Evolutionary conservation across 2,797 vertebrate genomes (phyloP), one percentile per base, ranked within the genome.

Genomic region (Uromys caudimaculatus): DNA sequence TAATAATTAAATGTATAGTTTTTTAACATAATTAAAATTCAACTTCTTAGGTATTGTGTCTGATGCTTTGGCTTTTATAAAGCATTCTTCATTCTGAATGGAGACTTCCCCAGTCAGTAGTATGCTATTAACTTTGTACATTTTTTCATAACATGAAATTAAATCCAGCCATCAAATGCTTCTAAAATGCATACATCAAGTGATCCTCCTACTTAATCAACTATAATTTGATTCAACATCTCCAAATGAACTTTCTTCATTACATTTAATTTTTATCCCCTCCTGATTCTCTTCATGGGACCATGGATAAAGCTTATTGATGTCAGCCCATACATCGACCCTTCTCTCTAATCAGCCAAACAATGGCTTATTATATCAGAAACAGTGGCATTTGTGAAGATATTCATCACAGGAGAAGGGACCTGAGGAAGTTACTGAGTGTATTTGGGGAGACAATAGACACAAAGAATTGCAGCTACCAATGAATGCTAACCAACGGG

Each of bases 131-230:
- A 87, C 67, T 94, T 95, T 96, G 87, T 38, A 38, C 90, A 58
- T 97, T 93, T 94, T 94, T 75, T 64, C 90, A 92, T 93, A 79
- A 90, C 3, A 21, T 91, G 83, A 89, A 93, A 96, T 98, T 96
- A 87, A 97, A 94, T 38, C 47, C 29, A 81, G 58, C 62, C 38
- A 54, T 58, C 32, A 77, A 62, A 71, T 93, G 86, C 76, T 56
- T 93, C 69, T 89, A 87, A 94, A 47, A 86, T 86, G 44, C 94
- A 89, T 79, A 50, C 60, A 77, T 94, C 64, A 97, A 81, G 41
- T 56, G 82, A 35, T 83, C 95, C 90, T 93, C 86, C 76, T 93
- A 89, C 83, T 95, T 96, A 94, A 96, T 97, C 71, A 89, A 93
- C 94, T 86, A 2, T 90, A 93, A 94, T 96, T 97, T 95, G 95